A percentile compares a stretch with the other conserved stretches of the same genome.
These are phyloP conservation scores for Arbacia lixula DNA, from an alignment of 53 echinoderm and acorn worm species.

Conservation along the genomic window DNA sequence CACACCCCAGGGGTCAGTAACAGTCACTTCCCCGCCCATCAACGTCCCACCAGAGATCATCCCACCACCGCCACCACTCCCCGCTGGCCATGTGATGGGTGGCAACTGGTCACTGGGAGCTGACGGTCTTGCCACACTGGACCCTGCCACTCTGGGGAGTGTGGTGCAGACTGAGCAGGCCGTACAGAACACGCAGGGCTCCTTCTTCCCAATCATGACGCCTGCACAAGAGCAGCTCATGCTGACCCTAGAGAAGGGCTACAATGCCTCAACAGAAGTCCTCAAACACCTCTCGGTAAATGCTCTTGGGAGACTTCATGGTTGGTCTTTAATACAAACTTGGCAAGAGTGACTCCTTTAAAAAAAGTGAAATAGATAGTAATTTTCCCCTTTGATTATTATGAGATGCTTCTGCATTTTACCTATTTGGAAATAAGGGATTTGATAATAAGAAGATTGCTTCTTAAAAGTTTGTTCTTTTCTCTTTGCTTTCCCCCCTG, in stretches of 20 bases:
- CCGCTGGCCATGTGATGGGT: not conserved
- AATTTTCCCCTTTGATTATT: no score
- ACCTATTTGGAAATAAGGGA: no score
- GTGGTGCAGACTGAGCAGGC: slow-evolving; percentile 4
- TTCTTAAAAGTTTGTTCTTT: no score
- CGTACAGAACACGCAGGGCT: no score
- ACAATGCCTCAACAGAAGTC: slow-evolving; percentile 88
- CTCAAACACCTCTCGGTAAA: slow-evolving; percentile 90
- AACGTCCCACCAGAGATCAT: not conserved
- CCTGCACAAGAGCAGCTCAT: slow-evolving; percentile 72
- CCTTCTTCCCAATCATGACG: slow-evolving; percentile 20
- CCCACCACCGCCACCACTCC: not conserved
- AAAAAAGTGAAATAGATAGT: no score
- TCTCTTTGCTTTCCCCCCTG: not conserved
- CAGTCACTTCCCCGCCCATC: slow-evolving; percentile 19
- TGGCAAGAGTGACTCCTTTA: no score
- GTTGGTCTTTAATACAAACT: no score
- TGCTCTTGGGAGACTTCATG: no score
- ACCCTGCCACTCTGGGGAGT: not conserved
- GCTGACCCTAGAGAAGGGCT: slow-evolving; percentile 80
- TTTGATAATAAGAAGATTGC: no score
- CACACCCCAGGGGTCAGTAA: slow-evolving; percentile 29
- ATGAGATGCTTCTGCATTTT: no score
- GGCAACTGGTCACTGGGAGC: not conserved
- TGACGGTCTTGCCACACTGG: not conserved